Evolutionary conservation across 64 coral and sea anemone genomes (phyloP).

Genomic region (Platygyra sinensis): DNA sequence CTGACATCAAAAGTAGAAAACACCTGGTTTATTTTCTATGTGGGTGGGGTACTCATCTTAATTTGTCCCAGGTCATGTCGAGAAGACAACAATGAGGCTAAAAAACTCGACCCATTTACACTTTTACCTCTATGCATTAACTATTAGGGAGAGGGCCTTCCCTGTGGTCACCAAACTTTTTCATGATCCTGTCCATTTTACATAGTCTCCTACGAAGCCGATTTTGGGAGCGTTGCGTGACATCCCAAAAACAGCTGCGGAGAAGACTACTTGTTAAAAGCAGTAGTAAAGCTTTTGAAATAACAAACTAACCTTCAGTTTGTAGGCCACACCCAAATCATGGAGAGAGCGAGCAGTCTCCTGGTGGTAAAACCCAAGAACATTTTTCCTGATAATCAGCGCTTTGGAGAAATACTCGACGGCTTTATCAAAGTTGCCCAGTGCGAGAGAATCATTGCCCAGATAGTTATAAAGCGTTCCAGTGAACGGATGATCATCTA

Average conservation of each 20-base stretch:
- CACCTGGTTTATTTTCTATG: no score
- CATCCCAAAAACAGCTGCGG: not conserved
- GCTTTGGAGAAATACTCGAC: slow-evolving; percentile 22
- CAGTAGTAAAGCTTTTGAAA: not conserved
- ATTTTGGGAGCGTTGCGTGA: no score
- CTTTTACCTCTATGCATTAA: no score
- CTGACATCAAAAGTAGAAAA: not conserved
- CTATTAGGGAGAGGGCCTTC: no score
- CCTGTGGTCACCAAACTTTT: no score
- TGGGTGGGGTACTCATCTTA: no score
- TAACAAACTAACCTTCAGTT: slow-evolving; percentile 25
- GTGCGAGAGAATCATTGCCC: slow-evolving; percentile 56
- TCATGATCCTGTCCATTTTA: no score
- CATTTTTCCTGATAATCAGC: slow-evolving; percentile 21
- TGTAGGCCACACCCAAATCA: slow-evolving; percentile 47
- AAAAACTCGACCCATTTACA: no score
- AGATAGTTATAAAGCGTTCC: slow-evolving; percentile 57
- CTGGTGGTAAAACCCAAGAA: slow-evolving; percentile 45
- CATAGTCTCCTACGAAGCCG: no score
- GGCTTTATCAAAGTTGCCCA: slow-evolving; percentile 39
- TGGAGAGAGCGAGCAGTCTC: slow-evolving; percentile 59
- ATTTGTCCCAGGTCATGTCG: no score
- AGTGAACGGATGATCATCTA: slow-evolving; percentile 56
- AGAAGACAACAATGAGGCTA: no score
- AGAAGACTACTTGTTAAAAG: not conserved